A percentile compares a stretch with the other conserved stretches of the same genome.
Evolutionary conservation across 2,888 invertebrate genomes (phyloP).

Genomic region (Drosophila parthenogenetica): DNA sequence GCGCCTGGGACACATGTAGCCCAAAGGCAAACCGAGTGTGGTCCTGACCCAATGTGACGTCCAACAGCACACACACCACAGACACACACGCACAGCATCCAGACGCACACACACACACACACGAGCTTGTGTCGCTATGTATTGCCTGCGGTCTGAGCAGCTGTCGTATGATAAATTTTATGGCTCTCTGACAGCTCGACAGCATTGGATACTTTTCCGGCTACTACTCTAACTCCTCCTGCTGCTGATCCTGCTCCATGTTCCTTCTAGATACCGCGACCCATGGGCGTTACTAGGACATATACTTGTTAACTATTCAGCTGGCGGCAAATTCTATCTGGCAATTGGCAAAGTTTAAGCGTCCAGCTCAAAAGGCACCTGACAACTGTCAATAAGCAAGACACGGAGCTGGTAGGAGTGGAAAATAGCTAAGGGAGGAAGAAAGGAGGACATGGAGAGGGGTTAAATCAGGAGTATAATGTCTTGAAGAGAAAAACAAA

Average conservation of each 20-base stretch:
- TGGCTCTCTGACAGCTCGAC: conserved; percentile 27
- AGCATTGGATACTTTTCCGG: conserved; percentile 19
- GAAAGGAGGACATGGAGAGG: neutral
- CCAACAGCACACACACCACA: neutral
- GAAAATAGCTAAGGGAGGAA: too few relatives aligned
- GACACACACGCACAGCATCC: too few relatives aligned
- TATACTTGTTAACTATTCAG: conserved; percentile 57
- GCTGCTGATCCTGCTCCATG: neutral
- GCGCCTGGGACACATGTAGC: conserved; percentile 46
- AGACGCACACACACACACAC: neutral
- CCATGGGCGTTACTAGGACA: conserved; percentile 23
- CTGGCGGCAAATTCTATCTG: conserved; percentile 31
- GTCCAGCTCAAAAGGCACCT: conserved; percentile 48
- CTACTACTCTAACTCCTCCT: neutral
- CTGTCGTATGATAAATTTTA: conserved; percentile 55
- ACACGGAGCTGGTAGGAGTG: conserved; percentile 13
- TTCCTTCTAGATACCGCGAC: neutral
- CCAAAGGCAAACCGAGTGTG: conserved; percentile 35
- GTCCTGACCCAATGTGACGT: conserved; percentile 13
- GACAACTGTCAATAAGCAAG: conserved; percentile 56
- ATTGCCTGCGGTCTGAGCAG: conserved; percentile 41
- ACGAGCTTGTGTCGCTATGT: conserved; percentile 12
- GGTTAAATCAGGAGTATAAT: neutral
- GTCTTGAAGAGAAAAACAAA: too few relatives aligned
- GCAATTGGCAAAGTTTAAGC: conserved; percentile 52